These are phyloP conservation scores for Lepidostoma basale DNA, from an alignment of 1,140 invertebrate genomes.

Conservation along the genomic window DNA sequence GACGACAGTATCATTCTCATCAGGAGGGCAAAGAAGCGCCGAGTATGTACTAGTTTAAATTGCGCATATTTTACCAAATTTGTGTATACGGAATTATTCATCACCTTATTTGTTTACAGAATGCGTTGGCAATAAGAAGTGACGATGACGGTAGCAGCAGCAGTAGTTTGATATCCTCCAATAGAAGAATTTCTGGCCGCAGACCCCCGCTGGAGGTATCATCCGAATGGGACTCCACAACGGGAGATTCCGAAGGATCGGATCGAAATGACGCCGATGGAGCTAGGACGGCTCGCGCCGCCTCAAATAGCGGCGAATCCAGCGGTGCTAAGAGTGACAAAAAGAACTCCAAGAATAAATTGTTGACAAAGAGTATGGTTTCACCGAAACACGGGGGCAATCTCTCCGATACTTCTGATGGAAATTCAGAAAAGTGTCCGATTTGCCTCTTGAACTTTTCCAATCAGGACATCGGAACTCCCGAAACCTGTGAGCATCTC, in stretches of 20 bases:
- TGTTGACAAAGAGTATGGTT: constrained; percentile 27
- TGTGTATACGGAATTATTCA: neutral
- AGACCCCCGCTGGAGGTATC: neutral
- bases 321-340: constrained; percentile 56
- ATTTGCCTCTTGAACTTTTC: constrained; percentile 78
- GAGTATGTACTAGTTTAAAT: constrained; percentile 13
- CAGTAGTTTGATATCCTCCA: constrained; percentile 43
- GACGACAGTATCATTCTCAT: constrained; percentile 10
- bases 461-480: constrained; percentile 81
- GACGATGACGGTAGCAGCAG: constrained; percentile 49
- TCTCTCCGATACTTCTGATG: constrained; percentile 71
- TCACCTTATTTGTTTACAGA: neutral
- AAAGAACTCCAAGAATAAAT: constrained; percentile 43
- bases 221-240: constrained; percentile 50
- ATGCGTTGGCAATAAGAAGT: constrained; percentile 45
- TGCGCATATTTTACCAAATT: neutral
- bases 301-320: constrained; percentile 49
- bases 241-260: constrained; percentile 50
- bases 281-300: constrained; percentile 31
- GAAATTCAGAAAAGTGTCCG: constrained; percentile 79
- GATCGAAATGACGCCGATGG: constrained; percentile 9
- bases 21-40: constrained; percentile 7
- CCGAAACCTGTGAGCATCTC: constrained; percentile 84
- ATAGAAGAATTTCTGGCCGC: neutral
- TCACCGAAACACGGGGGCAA: constrained; percentile 43